Base-by-base conservation (phyloP, 2,113 vertebrate species). In the Oenanthe oenanthe region DNA sequence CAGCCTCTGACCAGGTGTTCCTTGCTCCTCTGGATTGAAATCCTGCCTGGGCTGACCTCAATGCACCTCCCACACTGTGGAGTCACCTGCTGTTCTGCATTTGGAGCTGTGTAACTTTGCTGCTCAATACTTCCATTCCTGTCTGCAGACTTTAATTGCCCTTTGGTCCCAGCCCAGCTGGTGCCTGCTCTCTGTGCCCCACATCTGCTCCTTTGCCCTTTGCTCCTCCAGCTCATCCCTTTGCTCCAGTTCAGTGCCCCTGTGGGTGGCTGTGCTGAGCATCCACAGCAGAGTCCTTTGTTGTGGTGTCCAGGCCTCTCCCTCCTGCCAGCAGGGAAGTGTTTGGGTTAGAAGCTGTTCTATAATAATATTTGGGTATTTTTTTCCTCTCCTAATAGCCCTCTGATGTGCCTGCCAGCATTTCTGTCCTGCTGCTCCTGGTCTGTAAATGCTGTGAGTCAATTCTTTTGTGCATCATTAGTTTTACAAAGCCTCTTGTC, bases 111-210 rank as follows among this genome's bases (percentile, higher is more conserved):
- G 25, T 67, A 58, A 50, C 76, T 82, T 75, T 34, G 53, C 82
- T 50, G 68, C 60, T 96, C 96, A 89, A 43, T 92, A 77, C 77
- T 93, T 96, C 79, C 12, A 76, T 83, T 73, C 62, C 32, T 86
- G 36, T 34, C 63, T 81, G 72, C 54, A 89, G 63, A 67, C 13
- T 77, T 47, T 92, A 91, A 95, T 84, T 91, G 76, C 38, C 9
- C 88, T 91, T 63, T 92, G 77, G 67, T 91, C 70, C 60, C 34
- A 36, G 34, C 34, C 34, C 34, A 36, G 34, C 34, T 36, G 34
- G 34, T 66, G n/a, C 32, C 42, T 77, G 38, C 15, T 36, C 47
- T 70, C 42, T 89, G 62, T 51, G 50, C n/a, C 57, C 92, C 67
- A 48, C 28, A 36, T 29, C n/a, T 93, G 58, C 73, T 4, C 21